Conservation (phyloP, 2,797 vertebrate species). For the Ispidina lecontei region DNA sequence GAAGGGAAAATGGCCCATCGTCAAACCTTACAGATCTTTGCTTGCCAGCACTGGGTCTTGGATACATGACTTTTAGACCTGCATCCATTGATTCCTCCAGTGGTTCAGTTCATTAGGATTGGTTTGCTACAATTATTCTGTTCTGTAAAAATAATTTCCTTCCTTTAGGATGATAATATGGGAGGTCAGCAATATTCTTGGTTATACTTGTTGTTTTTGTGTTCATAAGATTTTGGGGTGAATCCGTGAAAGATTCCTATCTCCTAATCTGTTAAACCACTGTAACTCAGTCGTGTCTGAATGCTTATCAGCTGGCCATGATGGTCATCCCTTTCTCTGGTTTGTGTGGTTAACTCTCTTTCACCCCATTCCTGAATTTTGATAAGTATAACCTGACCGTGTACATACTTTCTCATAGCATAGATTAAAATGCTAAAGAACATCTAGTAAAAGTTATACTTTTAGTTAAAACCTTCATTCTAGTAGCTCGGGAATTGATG, state of each 20-base stretch:
- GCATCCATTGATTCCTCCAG: slow-evolving; percentile 6
- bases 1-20: not conserved
- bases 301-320: not conserved
- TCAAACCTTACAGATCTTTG: not conserved
- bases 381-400: slow-evolving; percentile 54
- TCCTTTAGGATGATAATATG: not conserved
- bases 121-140: not conserved
- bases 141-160: not conserved
- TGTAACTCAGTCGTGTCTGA: not conserved
- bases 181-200: not conserved
- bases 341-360: not conserved
- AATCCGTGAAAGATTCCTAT: not conserved
- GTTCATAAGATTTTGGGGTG: not conserved
- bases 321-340: not conserved
- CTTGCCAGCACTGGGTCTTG: not conserved
- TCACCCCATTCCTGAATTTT: slow-evolving; percentile 57
- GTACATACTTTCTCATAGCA: slow-evolving; percentile 36
- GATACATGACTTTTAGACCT: not conserved
- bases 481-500: slow-evolving; percentile 81
- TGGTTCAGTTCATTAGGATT: not conserved
- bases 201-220: not conserved
- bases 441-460: slow-evolving; percentile 72
- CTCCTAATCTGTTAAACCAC: not conserved
- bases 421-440: slow-evolving; percentile 82
- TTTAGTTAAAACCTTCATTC: slow-evolving; percentile 75